These are phyloP conservation scores for Xenentodon cancila DNA, from an alignment of 2,797 vertebrate species.

Conservation along the genomic window DNA sequence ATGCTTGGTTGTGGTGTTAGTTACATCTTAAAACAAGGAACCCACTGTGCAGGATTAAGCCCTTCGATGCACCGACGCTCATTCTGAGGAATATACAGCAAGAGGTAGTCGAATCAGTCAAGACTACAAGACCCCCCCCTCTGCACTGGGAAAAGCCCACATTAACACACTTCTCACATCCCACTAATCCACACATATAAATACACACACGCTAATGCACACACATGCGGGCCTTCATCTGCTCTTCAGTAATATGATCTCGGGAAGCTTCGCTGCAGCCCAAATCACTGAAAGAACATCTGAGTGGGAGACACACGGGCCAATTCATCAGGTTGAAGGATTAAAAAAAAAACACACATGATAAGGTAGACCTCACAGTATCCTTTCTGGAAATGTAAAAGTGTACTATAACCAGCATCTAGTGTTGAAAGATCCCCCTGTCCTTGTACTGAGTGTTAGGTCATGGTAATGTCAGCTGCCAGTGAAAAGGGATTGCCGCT, in stretches of 20 bases:
- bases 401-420: neutral
- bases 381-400: neutral
- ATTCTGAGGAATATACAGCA: slow-evolving; percentile 39
- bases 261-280: slow-evolving; percentile 8
- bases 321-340: slow-evolving; percentile 20
- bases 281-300: slow-evolving; percentile 26
- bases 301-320: slow-evolving; percentile 6
- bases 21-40: slow-evolving; percentile 66
- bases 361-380: neutral
- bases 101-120: slow-evolving; percentile 47
- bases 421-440: neutral
- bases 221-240: slow-evolving; percentile 16
- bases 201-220: slow-evolving; percentile 19
- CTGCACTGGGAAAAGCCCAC: slow-evolving; percentile 30
- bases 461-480: neutral
- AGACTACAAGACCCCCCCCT: slow-evolving; percentile 35
- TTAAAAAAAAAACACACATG: slow-evolving; percentile 36
- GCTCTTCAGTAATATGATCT: slow-evolving; percentile 35
- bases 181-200: slow-evolving; percentile 11
- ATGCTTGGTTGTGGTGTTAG: slow-evolving; percentile 51
- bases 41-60: slow-evolving; percentile 60
- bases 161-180: slow-evolving; percentile 46
- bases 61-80: slow-evolving; percentile 26
- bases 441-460: neutral
- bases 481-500: too few species aligned